These are phyloP conservation scores for Cataglyphis hispanica DNA, from an alignment of 1,140 invertebrate genomes.

Conservation along the genomic window DNA sequence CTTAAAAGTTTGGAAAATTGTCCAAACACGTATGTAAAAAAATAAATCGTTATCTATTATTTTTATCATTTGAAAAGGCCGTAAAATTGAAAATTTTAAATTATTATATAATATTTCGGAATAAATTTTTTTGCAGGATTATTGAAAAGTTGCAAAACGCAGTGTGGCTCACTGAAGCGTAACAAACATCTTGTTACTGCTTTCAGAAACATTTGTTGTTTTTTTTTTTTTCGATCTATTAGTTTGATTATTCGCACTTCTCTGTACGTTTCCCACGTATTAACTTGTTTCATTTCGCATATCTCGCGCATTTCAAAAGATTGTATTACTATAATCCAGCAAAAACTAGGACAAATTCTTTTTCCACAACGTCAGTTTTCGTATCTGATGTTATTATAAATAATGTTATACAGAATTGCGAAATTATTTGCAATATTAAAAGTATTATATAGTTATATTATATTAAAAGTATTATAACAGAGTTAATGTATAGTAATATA, in stretches of 20 bases:
- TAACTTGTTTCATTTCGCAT: not conserved
- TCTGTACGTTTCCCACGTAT: not conserved
- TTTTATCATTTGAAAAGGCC: not conserved
- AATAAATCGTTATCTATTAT: not conserved
- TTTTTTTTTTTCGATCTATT: slow-evolving; percentile 41
- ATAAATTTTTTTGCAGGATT: not conserved
- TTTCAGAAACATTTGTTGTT: slow-evolving; percentile 22
- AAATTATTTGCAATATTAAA: not conserved
- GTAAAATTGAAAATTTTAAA: not conserved
- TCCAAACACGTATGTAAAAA: not conserved
- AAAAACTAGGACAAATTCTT: not conserved
- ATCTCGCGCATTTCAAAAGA: not conserved
- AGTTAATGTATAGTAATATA: too few relatives aligned
- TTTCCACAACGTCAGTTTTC: not conserved
- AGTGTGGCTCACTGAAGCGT: not conserved
- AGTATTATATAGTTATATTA: not conserved
- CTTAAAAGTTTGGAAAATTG: not conserved
- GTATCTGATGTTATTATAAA: not conserved
- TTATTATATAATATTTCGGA: not conserved
- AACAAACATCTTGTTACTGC: slow-evolving; percentile 45
- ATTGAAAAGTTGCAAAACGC: not conserved
- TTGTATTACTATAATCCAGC: not conserved
- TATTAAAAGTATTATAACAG: not conserved
- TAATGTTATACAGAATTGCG: not conserved
- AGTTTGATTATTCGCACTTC: not conserved